Evolutionary conservation across 2,888 invertebrate genomes (phyloP).

Genomic region (Melieria omissa): DNA sequence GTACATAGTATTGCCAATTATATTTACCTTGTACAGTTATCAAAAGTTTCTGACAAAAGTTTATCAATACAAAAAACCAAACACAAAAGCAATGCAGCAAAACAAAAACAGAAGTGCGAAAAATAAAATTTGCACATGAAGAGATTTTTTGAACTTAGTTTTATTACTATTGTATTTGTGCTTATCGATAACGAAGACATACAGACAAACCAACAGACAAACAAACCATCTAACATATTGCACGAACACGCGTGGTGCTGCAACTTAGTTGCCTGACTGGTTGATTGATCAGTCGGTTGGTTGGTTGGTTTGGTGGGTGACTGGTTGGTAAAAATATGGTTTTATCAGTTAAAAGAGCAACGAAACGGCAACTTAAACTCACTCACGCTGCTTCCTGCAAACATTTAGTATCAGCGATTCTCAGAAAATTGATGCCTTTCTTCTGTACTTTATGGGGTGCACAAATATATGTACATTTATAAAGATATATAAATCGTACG

Average conservation of each 20-base stretch:
- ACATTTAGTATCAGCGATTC: neutral
- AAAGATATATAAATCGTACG: neutral
- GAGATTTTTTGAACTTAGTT: conserved; percentile 3
- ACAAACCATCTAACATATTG: too few relatives aligned
- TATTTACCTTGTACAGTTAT: neutral
- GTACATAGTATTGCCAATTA: neutral
- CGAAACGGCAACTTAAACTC: neutral
- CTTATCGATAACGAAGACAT: conserved; percentile 1
- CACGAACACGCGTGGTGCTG: too few relatives aligned
- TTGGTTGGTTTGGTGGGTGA: neutral
- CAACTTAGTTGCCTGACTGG: too few relatives aligned
- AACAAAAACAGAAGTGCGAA: neutral
- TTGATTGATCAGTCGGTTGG: too few relatives aligned
- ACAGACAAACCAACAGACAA: neutral
- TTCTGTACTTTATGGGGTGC: neutral
- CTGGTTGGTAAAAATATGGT: neutral
- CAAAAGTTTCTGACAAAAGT: neutral
- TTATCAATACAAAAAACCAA: neutral
- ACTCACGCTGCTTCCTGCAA: neutral
- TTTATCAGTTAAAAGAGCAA: conserved; percentile 19
- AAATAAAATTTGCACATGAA: conserved; percentile 16
- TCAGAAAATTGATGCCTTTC: neutral
- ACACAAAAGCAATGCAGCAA: neutral
- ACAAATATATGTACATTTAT: neutral
- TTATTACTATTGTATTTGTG: conserved; percentile 7